These are phyloP conservation scores for Leptogaster cylindrica DNA, from an alignment of 2,888 invertebrate genomes.

Conservation along the genomic window DNA sequence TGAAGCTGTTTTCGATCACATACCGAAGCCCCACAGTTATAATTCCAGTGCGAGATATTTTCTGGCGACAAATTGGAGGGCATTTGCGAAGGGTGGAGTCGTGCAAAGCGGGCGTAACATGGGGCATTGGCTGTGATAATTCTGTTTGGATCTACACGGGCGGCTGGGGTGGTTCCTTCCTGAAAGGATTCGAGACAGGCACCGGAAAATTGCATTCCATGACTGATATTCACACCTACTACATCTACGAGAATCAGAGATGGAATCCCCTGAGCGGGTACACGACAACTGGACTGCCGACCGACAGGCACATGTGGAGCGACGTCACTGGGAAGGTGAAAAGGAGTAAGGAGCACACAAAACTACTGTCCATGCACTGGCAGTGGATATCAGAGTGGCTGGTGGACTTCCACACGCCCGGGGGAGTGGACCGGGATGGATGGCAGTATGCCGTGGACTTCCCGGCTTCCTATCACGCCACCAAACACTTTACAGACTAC, in stretches of 20 bases:
- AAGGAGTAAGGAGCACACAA: constrained; percentile 84
- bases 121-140: constrained; percentile 89
- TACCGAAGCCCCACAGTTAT: constrained; percentile 63
- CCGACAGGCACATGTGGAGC: constrained; percentile 91
- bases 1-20: constrained; percentile 73
- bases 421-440: constrained; percentile 88
- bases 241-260: constrained; percentile 92
- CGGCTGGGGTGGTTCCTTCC: constrained; percentile 84
- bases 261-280: constrained; percentile 94
- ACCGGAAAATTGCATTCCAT: constrained; percentile 73
- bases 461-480: constrained; percentile 83
- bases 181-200: constrained; percentile 70
- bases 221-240: constrained; percentile 84
- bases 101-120: constrained; percentile 80
- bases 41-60: constrained; percentile 77
- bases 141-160: constrained; percentile 90
- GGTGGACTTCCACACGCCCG: constrained; percentile 88
- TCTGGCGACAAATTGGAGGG: constrained; percentile 87
- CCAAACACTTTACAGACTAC: constrained; percentile 87
- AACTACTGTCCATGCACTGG: constrained; percentile 85
- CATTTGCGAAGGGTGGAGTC: constrained; percentile 81
- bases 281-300: constrained; percentile 83
- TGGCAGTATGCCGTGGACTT: constrained; percentile 97
- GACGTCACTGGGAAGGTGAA: constrained; percentile 84
- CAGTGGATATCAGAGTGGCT: constrained; percentile 92